A percentile compares a stretch with the other conserved stretches of the same genome.
These are phyloP conservation scores for Eulemur rubriventer DNA, from an alignment of 2,797 vertebrate genomes.

Conservation along the genomic window DNA sequence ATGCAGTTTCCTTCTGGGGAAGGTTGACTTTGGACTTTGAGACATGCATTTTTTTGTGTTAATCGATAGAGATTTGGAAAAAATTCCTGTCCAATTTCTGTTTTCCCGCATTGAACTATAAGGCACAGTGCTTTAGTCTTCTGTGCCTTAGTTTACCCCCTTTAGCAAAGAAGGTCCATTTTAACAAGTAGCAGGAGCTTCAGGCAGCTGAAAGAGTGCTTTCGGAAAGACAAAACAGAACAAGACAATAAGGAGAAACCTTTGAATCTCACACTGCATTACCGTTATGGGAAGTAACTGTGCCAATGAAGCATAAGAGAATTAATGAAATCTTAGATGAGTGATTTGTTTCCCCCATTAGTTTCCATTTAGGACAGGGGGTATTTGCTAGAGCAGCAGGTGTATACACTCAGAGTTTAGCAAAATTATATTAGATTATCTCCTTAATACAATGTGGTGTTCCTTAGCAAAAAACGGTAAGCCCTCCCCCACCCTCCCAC, in stretches of 20 bases:
- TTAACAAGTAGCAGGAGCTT: not conserved
- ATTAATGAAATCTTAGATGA: not conserved
- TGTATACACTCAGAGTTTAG: not conserved
- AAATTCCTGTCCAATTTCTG: not conserved
- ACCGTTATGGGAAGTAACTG: not conserved
- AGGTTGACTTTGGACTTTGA: conserved; percentile 12
- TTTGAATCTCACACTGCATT: not conserved
- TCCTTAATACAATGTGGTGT: not conserved
- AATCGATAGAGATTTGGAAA: not conserved
- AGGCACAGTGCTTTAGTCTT: not conserved
- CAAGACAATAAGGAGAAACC: not conserved
- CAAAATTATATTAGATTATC: not conserved
- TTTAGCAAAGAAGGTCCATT: not conserved
- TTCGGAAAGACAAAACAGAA: not conserved
- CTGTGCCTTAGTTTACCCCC: not conserved
- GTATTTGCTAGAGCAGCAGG: not conserved
- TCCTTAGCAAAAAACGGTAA: not conserved
- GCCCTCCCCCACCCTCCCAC: fast-evolving
- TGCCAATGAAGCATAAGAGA: not conserved
- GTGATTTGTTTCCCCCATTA: fast-evolving
- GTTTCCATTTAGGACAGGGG: not conserved
- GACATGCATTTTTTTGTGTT: not conserved
- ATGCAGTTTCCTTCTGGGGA: not conserved
- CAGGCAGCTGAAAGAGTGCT: not conserved
- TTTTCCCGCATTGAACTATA: not conserved